phyloP scores from a whole-genome alignment of 23 tunicate genomes.

The Ciona savignyi region DNA sequence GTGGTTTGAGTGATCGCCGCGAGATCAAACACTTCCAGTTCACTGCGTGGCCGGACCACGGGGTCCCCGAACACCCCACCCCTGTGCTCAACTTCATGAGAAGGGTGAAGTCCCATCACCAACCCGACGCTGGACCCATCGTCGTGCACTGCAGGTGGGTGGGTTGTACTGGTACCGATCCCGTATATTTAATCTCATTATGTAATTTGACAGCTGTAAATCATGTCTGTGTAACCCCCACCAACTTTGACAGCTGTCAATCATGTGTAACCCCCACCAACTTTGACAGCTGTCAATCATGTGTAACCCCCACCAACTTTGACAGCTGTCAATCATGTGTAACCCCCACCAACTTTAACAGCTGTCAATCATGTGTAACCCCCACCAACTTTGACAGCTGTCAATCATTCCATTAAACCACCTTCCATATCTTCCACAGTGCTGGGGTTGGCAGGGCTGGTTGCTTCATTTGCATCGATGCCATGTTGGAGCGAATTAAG shows the following conservation, averaged over 20 bases:
- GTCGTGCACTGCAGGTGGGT: constrained; percentile 91
- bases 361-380: too few relatives aligned
- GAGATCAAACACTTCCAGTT: constrained; percentile 90
- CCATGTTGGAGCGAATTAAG: constrained; percentile 72
- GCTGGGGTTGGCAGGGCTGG: constrained; percentile 97
- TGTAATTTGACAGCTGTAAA: background rate
- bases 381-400: too few relatives aligned
- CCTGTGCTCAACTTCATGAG: constrained; percentile 89
- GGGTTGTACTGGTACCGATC: too few relatives aligned
- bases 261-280: constrained; percentile 49
- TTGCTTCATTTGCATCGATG: constrained; percentile 91
- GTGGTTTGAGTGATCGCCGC: constrained; percentile 65
- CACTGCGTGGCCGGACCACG: constrained; percentile 99
- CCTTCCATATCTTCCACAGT: constrained; percentile 32
- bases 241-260: background rate
- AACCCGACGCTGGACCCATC: constrained; percentile 77
- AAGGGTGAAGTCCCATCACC: constrained; percentile 56
- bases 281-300: constrained; percentile 80
- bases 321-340: constrained; percentile 87
- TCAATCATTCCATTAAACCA: background rate
- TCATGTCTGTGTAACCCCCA: too few relatives aligned
- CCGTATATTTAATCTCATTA: background rate
- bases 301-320: constrained; percentile 87
- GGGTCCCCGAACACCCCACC: constrained; percentile 97
- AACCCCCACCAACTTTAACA: too few relatives aligned